Evolutionary conservation across 2,888 invertebrate species (phyloP), one percentile per base, ranked within the genome.

Genomic region (Cloeon dipterum): DNA sequence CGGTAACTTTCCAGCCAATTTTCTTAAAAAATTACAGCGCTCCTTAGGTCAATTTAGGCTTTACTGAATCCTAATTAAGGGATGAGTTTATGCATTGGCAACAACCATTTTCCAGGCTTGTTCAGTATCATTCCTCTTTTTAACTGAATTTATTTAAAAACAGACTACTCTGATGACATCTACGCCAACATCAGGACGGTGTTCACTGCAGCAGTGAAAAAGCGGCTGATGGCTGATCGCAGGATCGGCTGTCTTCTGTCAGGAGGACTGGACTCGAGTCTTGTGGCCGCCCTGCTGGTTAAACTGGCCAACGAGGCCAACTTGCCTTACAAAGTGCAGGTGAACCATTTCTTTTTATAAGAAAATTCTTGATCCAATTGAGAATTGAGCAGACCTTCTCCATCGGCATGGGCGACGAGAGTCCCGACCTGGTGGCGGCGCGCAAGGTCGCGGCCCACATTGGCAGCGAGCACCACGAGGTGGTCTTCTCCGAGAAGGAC

Each of bases 391-490:
- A 78, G 62, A 86, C 88, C 17, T 93, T 91, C 53, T 76, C 91
- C 3, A 79, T 91, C 47, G 93, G 93, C 2, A 76, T 93, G 72
- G 73, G 73, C 14, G 56, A 45, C 26, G 70, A 74, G 41, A 85
- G 86, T 41, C 88, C 93, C 1, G 93, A 94, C 55, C 65, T 93
- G 34, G 56, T 68, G 43, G 89, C 89, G 25, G 91, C 93, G 1
- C 66, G 74, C 45, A 68, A 74, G 52, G 85, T 85, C 0, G 83
- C 89, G 1, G 65, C 82, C 41, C 66, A 74, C 48, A 73, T 91
- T 36, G 76, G 70, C 8, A 85, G 88, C 25, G 86, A 89, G 40
- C 94, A 94, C 52, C 85, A 86, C 48, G 88, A 91, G 54, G 65
- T 91, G 14, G 63, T 67, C 36, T 89, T 94, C 51, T 76, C 79